These are phyloP conservation scores for Helicolenus hilgendorfi DNA, from an alignment of 2,797 vertebrate species.

Conservation along the genomic window DNA sequence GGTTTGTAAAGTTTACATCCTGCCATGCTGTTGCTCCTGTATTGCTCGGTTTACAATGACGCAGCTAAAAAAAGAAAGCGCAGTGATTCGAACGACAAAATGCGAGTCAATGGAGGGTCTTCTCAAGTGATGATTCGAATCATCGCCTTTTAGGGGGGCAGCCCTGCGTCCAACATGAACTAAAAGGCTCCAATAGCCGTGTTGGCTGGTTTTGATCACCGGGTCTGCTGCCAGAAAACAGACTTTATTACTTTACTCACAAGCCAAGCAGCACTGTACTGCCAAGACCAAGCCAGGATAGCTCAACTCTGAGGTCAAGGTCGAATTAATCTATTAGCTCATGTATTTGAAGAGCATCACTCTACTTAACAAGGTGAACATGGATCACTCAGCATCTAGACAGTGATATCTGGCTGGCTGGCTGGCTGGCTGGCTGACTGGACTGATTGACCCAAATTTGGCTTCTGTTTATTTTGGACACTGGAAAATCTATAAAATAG, in stretches of 20 bases:
- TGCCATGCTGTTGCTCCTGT: not conserved
- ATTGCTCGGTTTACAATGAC: not conserved
- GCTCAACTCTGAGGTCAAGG: constrained; percentile 16
- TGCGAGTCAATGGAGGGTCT: not conserved
- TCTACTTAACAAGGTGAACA: not conserved
- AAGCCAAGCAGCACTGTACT: constrained; percentile 2
- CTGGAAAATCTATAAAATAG: not conserved
- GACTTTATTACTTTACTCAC: constrained; percentile 11
- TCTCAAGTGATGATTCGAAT: not conserved
- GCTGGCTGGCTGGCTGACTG: not conserved
- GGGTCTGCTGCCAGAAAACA: constrained; percentile 28
- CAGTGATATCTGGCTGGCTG: not conserved
- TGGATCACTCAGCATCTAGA: not conserved
- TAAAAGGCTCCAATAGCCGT: constrained; percentile 16
- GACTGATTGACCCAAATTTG: not conserved
- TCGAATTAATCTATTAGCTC: constrained; percentile 21
- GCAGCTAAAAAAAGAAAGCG: not conserved
- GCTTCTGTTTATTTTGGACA: not conserved
- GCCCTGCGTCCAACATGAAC: not conserved
- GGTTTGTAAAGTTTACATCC: not conserved
- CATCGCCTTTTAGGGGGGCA: not conserved
- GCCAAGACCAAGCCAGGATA: constrained; percentile 8
- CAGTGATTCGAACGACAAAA: not conserved
- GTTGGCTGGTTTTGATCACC: not conserved
- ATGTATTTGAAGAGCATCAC: not conserved